A percentile compares a stretch with the other conserved stretches of the same genome.
These are phyloP conservation scores for Drosophila nr. medialis DNA, from an alignment of 2,888 invertebrate genomes.

Conservation along the genomic window DNA sequence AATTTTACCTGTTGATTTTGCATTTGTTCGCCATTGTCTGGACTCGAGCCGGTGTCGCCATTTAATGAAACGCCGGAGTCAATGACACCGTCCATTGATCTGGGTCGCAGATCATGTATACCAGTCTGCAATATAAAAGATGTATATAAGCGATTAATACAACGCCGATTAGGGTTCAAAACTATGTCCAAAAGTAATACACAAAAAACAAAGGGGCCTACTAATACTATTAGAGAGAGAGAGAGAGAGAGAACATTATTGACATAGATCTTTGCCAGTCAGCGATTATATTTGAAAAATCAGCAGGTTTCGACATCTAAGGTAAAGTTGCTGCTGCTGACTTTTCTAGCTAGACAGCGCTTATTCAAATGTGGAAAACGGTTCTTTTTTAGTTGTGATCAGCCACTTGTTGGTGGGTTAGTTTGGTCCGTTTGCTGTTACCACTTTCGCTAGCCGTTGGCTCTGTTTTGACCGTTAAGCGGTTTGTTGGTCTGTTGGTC, in stretches of 20 bases:
- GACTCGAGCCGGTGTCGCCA: constrained; percentile 83
- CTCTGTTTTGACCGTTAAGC: constrained; percentile 21
- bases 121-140: constrained; percentile 77
- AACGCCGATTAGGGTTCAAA: neutral
- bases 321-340: constrained; percentile 13
- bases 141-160: neutral
- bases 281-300: constrained; percentile 35
- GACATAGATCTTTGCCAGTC: constrained; percentile 50
- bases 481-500: constrained; percentile 1
- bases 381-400: constrained; percentile 57
- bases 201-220: constrained; percentile 3
- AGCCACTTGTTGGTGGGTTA: constrained; percentile 15
- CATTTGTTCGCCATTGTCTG: constrained; percentile 80
- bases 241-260: constrained; percentile 41
- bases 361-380: constrained; percentile 74
- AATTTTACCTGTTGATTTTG: constrained; percentile 82
- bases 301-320: constrained; percentile 27
- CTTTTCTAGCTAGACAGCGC: constrained; percentile 56
- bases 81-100: constrained; percentile 84
- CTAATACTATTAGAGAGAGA: constrained; percentile 2
- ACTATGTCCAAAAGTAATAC: constrained; percentile 8
- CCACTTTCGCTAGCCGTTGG: constrained; percentile 44
- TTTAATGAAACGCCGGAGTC: constrained; percentile 84
- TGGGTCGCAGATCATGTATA: constrained; percentile 83
- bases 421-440: constrained; percentile 23